Percentiles rank a stretch among this genome's conserved stretches.
phyloP scores from a whole-genome alignment of 2,113 vertebrate species.

The Ictalurus furcatus region DNA sequence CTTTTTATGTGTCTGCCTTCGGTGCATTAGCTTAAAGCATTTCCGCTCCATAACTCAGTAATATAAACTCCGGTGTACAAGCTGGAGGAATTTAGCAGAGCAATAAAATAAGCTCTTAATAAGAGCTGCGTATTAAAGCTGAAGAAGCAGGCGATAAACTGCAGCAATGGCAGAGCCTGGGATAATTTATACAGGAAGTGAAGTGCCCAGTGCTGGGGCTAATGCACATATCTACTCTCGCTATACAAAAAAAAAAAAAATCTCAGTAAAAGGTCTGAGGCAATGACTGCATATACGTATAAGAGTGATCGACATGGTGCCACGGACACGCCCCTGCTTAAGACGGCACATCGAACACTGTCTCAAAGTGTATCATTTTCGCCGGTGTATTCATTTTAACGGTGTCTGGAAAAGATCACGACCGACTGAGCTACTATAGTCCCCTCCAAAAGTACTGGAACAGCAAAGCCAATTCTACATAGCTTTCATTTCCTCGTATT shows the following conservation, averaged over 20 bases:
- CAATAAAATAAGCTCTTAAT: slow-evolving; percentile 46
- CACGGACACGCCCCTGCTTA: not conserved
- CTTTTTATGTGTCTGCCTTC: not conserved
- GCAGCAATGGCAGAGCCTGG: not conserved
- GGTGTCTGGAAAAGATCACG: not conserved
- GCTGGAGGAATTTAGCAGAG: slow-evolving; percentile 31
- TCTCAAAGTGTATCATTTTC: not conserved
- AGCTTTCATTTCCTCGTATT: too few species aligned
- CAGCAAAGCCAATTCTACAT: too few species aligned
- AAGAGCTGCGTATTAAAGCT: slow-evolving; percentile 14
- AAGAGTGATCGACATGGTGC: not conserved
- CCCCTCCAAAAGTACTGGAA: too few species aligned
- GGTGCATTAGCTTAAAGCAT: not conserved
- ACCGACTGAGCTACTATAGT: not conserved
- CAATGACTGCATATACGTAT: too few species aligned
- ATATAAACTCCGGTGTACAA: slow-evolving; percentile 9
- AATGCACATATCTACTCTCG: not conserved
- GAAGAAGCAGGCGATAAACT: slow-evolving; percentile 3
- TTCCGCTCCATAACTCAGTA: slow-evolving; percentile 19
- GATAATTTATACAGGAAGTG: slow-evolving; percentile 11
- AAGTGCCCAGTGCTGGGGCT: not conserved
- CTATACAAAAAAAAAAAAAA: not conserved
- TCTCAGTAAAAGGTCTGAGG: not conserved
- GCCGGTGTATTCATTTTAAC: not conserved
- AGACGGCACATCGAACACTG: not conserved